Conservation (phyloP, 2,888 invertebrate species). For the Sesamia inferens region DNA sequence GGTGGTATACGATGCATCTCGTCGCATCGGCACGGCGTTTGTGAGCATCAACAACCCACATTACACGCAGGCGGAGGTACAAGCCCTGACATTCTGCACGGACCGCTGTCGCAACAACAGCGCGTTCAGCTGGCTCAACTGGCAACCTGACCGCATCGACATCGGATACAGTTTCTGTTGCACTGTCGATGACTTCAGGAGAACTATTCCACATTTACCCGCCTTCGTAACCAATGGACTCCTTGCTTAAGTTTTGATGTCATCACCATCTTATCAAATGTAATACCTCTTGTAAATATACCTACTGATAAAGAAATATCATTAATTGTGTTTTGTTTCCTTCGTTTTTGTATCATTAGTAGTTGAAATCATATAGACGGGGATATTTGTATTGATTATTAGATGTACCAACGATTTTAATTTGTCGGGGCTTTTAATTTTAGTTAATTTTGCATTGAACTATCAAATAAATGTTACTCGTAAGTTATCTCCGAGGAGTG, state of each 20-base stretch:
- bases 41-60: conserved; percentile 92
- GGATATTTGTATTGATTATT: not conserved
- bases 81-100: conserved; percentile 85
- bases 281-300: conserved; percentile 26
- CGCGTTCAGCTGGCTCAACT: conserved; percentile 90
- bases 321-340: conserved; percentile 1
- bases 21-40: conserved; percentile 89
- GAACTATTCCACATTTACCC: conserved; percentile 88
- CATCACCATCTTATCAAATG: not conserved
- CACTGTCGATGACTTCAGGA: conserved; percentile 89
- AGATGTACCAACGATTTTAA: not conserved
- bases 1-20: conserved; percentile 89
- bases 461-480: not conserved
- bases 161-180: conserved; percentile 92
- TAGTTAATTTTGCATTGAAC: not conserved
- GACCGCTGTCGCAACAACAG: conserved; percentile 89
- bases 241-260: conserved; percentile 34
- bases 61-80: conserved; percentile 80
- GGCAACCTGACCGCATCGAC: conserved; percentile 87
- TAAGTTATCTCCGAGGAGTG: not conserved
- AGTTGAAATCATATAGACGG: not conserved
- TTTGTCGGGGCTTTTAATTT: not conserved
- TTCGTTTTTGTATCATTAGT: not conserved
- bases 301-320: not conserved
- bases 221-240: conserved; percentile 78